These are phyloP conservation scores for Neogale vison DNA, from an alignment of 2,113 vertebrate genomes.

Conservation along the genomic window DNA sequence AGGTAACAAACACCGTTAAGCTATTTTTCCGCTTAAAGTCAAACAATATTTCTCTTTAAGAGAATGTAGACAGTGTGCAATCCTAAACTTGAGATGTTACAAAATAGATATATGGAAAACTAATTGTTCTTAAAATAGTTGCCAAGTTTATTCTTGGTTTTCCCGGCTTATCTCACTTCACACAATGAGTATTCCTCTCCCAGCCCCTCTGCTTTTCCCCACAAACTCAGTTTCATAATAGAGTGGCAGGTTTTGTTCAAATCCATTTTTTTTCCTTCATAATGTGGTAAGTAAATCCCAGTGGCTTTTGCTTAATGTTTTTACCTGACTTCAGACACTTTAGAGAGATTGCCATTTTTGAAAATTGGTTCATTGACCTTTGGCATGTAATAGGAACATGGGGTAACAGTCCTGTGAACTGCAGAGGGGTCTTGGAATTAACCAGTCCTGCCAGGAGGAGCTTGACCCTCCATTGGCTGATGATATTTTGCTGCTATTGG, in stretches of 20 bases:
- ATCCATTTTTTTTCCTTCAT: not conserved
- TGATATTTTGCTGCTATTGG: not conserved
- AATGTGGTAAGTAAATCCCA: not conserved
- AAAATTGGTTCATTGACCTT: not conserved
- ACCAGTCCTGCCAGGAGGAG: not conserved
- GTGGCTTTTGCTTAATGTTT: not conserved
- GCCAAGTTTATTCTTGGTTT: not conserved
- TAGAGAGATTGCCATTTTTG: not conserved
- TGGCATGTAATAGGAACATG: not conserved
- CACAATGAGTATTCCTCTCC: not conserved
- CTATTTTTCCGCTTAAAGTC: not conserved
- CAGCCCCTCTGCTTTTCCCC: not conserved
- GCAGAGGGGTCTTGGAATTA: not conserved
- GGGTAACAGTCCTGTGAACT: not conserved
- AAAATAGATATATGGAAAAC: not conserved
- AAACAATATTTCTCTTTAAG: not conserved
- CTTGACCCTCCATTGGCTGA: fast-evolving
- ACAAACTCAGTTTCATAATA: not conserved
- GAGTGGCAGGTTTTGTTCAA: not conserved
- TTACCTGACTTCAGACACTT: not conserved
- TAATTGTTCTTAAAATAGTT: not conserved
- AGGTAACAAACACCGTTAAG: not conserved
- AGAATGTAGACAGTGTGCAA: not conserved
- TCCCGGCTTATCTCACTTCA: not conserved
- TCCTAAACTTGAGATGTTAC: not conserved